phyloP scores from a whole-genome alignment of 2,797 vertebrate genomes.

The Pipistrellus pygmaeus region DNA sequence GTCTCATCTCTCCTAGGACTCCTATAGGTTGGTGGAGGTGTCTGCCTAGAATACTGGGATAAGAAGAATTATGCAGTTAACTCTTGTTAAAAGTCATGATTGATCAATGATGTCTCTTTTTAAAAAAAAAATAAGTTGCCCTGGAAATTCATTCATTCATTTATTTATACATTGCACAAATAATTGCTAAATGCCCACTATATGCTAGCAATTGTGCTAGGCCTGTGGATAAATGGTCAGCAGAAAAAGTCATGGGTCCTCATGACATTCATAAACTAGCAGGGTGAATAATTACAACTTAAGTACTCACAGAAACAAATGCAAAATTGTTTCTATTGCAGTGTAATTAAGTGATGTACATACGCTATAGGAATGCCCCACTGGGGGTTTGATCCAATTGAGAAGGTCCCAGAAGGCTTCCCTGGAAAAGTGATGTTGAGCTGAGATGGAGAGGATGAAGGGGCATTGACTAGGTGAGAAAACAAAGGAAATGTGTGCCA shows the following conservation, averaged over 20 bases:
- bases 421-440: neutral
- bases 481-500: neutral
- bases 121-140: neutral
- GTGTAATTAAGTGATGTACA: neutral
- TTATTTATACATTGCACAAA: neutral
- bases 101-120: neutral
- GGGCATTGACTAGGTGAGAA: neutral
- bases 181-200: neutral
- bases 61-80: neutral
- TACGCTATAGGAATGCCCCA: neutral
- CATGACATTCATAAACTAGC: neutral
- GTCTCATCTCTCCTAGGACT: neutral
- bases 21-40: neutral
- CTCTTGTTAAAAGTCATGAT: neutral
- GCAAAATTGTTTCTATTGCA: neutral
- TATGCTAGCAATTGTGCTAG: neutral
- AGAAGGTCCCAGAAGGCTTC: constrained; percentile 39
- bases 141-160: neutral
- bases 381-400: neutral
- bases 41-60: neutral
- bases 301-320: constrained; percentile 20
- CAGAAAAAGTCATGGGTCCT: neutral
- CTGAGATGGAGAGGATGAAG: neutral
- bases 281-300: neutral
- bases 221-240: neutral